These are phyloP conservation scores for Drosophila conformis DNA, from an alignment of 2,888 invertebrate genomes.

Conservation along the genomic window DNA sequence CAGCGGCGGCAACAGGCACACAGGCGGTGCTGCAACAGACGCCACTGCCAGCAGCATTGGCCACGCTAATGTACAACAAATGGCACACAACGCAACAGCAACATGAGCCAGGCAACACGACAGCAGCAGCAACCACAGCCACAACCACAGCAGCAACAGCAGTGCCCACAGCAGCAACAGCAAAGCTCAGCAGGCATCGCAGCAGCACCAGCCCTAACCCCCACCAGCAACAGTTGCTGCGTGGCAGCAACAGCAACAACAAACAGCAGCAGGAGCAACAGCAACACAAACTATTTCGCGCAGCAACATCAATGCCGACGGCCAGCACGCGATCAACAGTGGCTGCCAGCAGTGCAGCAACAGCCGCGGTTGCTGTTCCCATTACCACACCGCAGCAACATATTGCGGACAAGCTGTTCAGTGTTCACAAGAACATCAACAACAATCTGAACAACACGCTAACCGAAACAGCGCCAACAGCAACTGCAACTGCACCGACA, in stretches of 20 bases:
- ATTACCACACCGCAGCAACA: slow-evolving; percentile 45
- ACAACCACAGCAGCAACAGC: slow-evolving; percentile 43
- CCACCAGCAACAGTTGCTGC: slow-evolving; percentile 46
- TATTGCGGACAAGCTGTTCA: slow-evolving; percentile 56
- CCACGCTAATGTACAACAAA: slow-evolving; percentile 60
- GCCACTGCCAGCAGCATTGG: slow-evolving; percentile 59
- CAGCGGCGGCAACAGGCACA: slow-evolving; percentile 30
- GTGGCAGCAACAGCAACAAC: slow-evolving; percentile 31
- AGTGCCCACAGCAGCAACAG: slow-evolving; percentile 38
- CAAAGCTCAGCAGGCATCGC: slow-evolving; percentile 52
- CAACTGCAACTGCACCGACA: slow-evolving; percentile 27
- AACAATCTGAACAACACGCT: slow-evolving; percentile 67
- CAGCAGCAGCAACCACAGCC: slow-evolving; percentile 47
- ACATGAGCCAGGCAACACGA: slow-evolving; percentile 47
- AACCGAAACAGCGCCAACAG: slow-evolving; percentile 49
- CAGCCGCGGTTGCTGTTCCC: slow-evolving; percentile 19
- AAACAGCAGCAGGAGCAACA: slow-evolving; percentile 26
- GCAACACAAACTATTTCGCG: slow-evolving; percentile 39
- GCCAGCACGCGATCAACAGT: slow-evolving; percentile 44
- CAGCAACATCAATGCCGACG: slow-evolving; percentile 24
- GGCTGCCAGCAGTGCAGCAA: slow-evolving; percentile 25
- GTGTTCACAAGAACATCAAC: slow-evolving; percentile 68
- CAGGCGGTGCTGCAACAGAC: slow-evolving; percentile 63
- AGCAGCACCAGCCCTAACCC: slow-evolving; percentile 21
- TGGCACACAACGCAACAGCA: slow-evolving; percentile 61